Evolutionary conservation across 2,797 vertebrate genomes (phyloP), one percentile per base, ranked within the genome.

Genomic region (Microctenopoma lineatum): DNA sequence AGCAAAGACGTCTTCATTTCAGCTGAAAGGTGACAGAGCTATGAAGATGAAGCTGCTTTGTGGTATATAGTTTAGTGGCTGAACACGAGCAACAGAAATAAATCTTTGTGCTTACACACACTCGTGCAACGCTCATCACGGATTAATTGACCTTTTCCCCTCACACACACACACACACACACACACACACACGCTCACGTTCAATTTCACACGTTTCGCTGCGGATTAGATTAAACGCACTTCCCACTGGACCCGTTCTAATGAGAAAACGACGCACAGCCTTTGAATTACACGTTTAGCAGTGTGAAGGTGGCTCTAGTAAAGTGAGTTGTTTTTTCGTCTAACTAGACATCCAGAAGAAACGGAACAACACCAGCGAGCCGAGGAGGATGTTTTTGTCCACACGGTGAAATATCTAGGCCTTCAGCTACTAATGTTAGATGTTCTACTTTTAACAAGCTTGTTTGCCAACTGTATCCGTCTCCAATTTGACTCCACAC

Each of bases 401-500:
- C 2, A 26, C 11, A 5, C 34, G 18, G 47, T 41, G 4, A 18
- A 15, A 21, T 39, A 68, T 65, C 27, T 69, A 13, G 58, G 58
- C n/a, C 59, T 57, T 34, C 11, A 41, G 21, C 42, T 62, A 9
- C 52, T 54, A 66, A 59, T 77, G 53, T 73, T 70, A 52, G 61
- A 15, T 67, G 70, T 67, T 72, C 32, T 45, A 59, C 38, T 73
- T 76, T 10, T 56, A 18, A 66, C 8, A 18, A 53, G 57, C 52
- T 21, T 25, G 26, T 32, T 42, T 18, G 12, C 46, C 57, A 55
- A 55, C 60, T 48, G 50, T 15, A 39, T 36, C 39, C 21, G 16
- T 56, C 18, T 26, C 29, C 36, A 15, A 2, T 27, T 16, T 4
- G 14, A 2, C 5, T 16, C 25, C 21, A 27, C 1, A 4, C 10